Evolutionary conservation across 2,113 vertebrate genomes (phyloP).

Genomic region (Trachemys scripta): DNA sequence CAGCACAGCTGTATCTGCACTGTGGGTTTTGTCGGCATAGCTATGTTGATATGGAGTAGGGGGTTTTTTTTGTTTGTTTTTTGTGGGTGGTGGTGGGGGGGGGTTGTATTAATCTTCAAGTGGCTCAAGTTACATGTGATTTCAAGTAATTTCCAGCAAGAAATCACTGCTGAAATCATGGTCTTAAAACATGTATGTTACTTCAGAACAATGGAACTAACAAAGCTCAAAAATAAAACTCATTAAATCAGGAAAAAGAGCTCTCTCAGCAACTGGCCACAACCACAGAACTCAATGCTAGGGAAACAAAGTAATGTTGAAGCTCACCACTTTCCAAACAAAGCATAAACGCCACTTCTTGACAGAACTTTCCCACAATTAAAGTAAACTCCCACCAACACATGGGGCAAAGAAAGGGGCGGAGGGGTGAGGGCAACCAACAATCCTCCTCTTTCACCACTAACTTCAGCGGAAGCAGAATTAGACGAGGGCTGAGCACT

Average conservation of each 20-base stretch:
- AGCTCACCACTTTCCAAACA: slow-evolving; percentile 42
- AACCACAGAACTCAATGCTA: not conserved
- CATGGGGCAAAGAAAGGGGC: slow-evolving; percentile 24
- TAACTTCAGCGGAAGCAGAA: not conserved
- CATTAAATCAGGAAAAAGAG: not conserved
- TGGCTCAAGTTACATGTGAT: not conserved
- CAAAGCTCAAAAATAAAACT: not conserved
- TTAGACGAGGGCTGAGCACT: not conserved
- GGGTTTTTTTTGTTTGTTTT: too few relatives aligned
- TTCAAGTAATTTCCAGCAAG: too few relatives aligned
- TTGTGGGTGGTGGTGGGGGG: too few relatives aligned
- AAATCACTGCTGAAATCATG: not conserved
- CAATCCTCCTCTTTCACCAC: not conserved
- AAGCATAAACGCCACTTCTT: slow-evolving; percentile 46
- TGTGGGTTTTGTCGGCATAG: too few relatives aligned
- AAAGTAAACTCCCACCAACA: not conserved
- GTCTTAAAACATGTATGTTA: not conserved
- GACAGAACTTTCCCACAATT: slow-evolving; percentile 41
- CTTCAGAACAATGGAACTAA: rapidly evolving
- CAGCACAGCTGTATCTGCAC: too few relatives aligned
- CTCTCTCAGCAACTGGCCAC: slow-evolving; percentile 22
- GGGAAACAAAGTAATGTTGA: slow-evolving; percentile 46
- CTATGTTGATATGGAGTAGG: too few relatives aligned
- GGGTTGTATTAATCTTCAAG: not conserved
- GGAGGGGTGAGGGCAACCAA: not conserved